Conservation (phyloP, 1,140 invertebrate species). For the Diprion similis region DNA sequence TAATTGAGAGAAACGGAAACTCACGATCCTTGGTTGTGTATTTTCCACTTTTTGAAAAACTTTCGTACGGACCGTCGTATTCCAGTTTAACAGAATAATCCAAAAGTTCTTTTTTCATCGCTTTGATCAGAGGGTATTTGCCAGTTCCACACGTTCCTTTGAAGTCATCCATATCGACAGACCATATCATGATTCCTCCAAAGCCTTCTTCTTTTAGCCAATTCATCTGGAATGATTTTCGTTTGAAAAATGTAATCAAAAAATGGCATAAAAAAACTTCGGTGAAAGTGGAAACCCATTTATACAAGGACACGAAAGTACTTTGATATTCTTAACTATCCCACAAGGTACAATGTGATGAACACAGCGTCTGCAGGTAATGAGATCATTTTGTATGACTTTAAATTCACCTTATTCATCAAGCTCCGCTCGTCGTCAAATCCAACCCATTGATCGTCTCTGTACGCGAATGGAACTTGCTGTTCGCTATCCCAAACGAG, state of each 20-base stretch:
- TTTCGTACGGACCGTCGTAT: constrained; percentile 87
- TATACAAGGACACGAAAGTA: too few species aligned
- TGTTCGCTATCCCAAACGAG: constrained; percentile 96
- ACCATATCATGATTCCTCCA: constrained; percentile 98
- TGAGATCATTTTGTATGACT: background rate
- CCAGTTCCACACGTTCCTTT: constrained; percentile 86
- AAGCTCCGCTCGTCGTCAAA: constrained; percentile 94
- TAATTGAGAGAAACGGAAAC: constrained; percentile 46
- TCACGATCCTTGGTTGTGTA: constrained; percentile 89
- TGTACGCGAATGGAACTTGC: constrained; percentile 93
- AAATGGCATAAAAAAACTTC: background rate
- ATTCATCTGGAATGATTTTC: constrained; percentile 73
- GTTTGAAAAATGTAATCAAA: background rate
- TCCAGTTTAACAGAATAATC: constrained; percentile 86
- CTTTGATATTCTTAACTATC: too few species aligned
- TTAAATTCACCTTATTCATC: constrained; percentile 81
- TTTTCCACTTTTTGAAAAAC: constrained; percentile 71
- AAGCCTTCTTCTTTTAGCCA: constrained; percentile 95
- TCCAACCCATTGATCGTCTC: constrained; percentile 92
- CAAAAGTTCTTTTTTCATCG: constrained; percentile 85
- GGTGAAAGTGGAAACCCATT: too few species aligned
- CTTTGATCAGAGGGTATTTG: constrained; percentile 88
- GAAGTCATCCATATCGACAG: constrained; percentile 96
- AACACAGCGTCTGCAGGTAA: too few species aligned
- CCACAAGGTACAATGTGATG: too few species aligned